Conservation (phyloP, 1,140 invertebrate genomes). For the Sycophila sp. region DNA sequence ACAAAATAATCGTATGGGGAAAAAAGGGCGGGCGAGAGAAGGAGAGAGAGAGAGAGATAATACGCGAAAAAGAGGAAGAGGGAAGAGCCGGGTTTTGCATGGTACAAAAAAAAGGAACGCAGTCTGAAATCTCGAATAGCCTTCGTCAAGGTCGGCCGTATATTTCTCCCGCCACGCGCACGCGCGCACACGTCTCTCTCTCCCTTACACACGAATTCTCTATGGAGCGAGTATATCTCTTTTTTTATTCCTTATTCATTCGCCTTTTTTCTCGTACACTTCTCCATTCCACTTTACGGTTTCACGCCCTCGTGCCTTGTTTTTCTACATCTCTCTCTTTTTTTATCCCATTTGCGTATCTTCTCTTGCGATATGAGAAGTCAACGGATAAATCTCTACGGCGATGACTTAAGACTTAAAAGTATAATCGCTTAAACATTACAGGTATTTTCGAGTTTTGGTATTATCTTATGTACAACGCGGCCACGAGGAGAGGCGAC, state of each 20-base stretch:
- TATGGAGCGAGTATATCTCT: neutral
- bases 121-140: conserved; percentile 28
- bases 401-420: conserved; percentile 23
- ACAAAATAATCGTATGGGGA: neutral
- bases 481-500: neutral
- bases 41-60: too few relatives aligned
- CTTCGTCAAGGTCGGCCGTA: conserved; percentile 28
- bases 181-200: neutral
- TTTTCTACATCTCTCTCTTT: neutral
- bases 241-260: neutral
- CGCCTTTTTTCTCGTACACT: neutral
- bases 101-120: neutral
- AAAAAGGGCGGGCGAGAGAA: neutral
- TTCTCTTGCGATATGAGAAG: conserved; percentile 33
- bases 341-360: neutral
- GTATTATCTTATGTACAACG: conserved; percentile 48
- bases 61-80: neutral
- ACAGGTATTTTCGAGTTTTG: conserved; percentile 45
- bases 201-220: neutral
- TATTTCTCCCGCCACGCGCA: conserved; percentile 22
- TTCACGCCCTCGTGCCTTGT: neutral
- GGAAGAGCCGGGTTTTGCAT: neutral
- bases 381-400: conserved; percentile 41
- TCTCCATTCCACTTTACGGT: neutral
- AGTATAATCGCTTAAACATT: conserved; percentile 16